Conservation (phyloP, 2,113 vertebrate genomes). For the Rhinichthys klamathensis region DNA sequence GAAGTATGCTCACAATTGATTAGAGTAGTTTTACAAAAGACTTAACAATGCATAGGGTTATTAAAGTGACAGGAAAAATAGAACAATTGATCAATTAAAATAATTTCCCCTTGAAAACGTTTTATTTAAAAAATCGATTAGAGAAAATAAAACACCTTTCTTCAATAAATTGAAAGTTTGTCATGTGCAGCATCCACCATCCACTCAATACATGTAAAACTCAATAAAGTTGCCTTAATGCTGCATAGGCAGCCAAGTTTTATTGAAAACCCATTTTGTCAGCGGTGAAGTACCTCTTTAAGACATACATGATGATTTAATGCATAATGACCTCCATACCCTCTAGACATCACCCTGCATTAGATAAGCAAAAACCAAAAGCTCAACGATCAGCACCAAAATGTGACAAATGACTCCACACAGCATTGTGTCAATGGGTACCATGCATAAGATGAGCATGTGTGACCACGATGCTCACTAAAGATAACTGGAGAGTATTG, state of each 20-base stretch:
- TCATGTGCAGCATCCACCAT: neutral
- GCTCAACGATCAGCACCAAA: neutral
- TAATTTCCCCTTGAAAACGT: neutral
- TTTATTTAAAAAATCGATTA: neutral
- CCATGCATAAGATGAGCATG: neutral
- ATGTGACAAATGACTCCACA: slow-evolving; percentile 3
- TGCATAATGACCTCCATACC: neutral
- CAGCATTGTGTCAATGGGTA: neutral
- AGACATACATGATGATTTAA: neutral
- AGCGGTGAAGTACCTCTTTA: neutral
- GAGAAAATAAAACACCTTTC: neutral
- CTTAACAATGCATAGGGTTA: neutral
- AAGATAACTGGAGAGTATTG: slow-evolving; percentile 51
- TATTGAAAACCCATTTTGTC: too few relatives aligned
- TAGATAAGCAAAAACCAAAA: neutral
- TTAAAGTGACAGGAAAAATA: neutral
- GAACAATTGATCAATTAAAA: too few relatives aligned
- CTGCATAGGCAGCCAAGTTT: too few relatives aligned
- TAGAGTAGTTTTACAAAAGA: too few relatives aligned
- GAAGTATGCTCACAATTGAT: too few relatives aligned
- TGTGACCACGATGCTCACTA: neutral
- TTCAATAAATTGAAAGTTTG: neutral
- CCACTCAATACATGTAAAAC: neutral
- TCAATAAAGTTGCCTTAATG: too few relatives aligned
- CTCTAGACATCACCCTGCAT: neutral